phyloP scores from a whole-genome alignment of 2,888 invertebrate species.

The Hirtodrosophila cameraria region DNA sequence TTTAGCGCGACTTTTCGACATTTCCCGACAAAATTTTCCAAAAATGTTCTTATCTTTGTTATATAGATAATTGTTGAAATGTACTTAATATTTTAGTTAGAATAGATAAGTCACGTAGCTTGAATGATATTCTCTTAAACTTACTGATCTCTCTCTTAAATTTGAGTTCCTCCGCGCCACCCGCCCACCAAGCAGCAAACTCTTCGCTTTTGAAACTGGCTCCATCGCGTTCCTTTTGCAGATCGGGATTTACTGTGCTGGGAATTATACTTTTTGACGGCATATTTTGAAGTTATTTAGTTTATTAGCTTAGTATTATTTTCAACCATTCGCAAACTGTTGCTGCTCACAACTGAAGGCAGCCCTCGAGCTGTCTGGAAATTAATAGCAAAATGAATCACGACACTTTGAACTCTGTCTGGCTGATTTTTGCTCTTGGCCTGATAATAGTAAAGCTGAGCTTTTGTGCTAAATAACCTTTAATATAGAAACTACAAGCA shows the following conservation, averaged over 20 bases:
- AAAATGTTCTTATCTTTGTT: no score
- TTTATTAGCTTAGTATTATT: not conserved
- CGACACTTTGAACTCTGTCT: conserved; percentile 2
- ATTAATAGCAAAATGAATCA: not conserved
- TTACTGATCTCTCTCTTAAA: conserved; percentile 59
- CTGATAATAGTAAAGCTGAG: not conserved
- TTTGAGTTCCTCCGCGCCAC: conserved; percentile 86
- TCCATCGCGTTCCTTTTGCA: conserved; percentile 88
- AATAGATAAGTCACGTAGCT: no score
- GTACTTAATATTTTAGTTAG: no score
- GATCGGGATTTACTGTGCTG: conserved; percentile 87
- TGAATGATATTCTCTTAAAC: conserved; percentile 17
- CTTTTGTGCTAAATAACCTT: conserved; percentile 1
- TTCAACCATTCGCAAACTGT: conserved; percentile 11
- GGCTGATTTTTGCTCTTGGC: not conserved
- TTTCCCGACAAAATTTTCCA: no score
- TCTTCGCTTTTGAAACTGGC: conserved; percentile 90
- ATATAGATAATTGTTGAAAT: no score
- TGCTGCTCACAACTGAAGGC: conserved; percentile 22
- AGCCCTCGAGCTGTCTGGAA: not conserved
- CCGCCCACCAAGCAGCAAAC: conserved; percentile 91
- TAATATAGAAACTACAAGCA: not conserved
- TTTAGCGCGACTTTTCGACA: no score
- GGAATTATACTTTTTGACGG: conserved; percentile 55
- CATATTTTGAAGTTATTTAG: conserved; percentile 35